Base-by-base conservation (phyloP, 2,797 vertebrate genomes). In the Gymnoscopelus braueri region DNA sequence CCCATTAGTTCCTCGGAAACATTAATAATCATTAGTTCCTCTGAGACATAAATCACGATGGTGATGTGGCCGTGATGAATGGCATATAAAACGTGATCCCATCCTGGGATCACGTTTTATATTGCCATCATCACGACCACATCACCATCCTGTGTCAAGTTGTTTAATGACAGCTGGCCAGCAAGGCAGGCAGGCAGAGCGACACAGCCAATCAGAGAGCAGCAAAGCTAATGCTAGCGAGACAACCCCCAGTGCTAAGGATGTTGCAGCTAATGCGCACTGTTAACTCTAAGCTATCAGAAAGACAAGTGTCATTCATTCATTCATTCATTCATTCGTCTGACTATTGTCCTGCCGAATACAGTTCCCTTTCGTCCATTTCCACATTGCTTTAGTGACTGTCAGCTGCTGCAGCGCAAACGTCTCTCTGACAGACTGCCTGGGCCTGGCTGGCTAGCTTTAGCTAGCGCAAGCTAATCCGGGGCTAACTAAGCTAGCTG, bases 381-480 rank as follows among this genome's bases (percentile, higher is more conserved):
- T 51, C 55, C 26, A 64, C 64, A 56, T 54, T 50, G n/a, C 12
- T 69, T 64, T 10, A 48, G 26, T 62, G 6, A 29, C 19, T 19
- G 19, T 19, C 48, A 51, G 29, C 12, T 58, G 39, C 63, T 52
- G 44, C 72, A 72, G 52, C 49, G 71, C 12, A 65, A 67, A 64
- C 56, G 69, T 79, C 69, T 65, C 59, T 70, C 74, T 13, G 48
- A 7, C 48, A 7, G 49, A 39, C 35, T 39, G 35, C 5, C 35
- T 44, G 8, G 9, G 26, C 26, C 39, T 44, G 77, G 71, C 90
- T 50, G 71, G 83, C 72, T 85, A 83, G 71, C 64, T 71, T 19
- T 86, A 89, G 85, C 86, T 58, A 47, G 39, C 12, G 26, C 44
- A 74, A 75, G 91, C 91, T 90, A 91, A 87, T 86, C 84, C 71